phyloP scores from a whole-genome alignment of 2,888 invertebrate genomes.

The Pomacea canaliculata region DNA sequence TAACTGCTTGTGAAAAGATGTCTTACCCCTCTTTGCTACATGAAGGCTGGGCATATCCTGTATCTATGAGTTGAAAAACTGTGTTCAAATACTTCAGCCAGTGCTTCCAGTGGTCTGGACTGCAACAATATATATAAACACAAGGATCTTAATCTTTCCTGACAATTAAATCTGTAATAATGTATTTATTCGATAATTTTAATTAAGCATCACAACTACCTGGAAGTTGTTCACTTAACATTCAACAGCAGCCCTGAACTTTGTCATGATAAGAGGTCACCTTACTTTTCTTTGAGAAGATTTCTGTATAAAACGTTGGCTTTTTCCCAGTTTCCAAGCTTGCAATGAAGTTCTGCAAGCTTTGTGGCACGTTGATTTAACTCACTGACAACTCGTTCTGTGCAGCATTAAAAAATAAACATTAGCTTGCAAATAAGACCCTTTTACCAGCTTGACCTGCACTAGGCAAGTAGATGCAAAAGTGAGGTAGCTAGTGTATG shows the following conservation, averaged over 20 bases:
- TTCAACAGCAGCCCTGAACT: too few relatives aligned
- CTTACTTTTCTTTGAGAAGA: conserved; percentile 80
- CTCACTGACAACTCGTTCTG: conserved; percentile 74
- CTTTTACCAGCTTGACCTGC: too few relatives aligned
- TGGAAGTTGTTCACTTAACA: too few relatives aligned
- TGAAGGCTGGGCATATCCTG: conserved; percentile 8
- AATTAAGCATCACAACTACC: too few relatives aligned
- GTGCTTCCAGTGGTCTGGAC: conserved; percentile 65
- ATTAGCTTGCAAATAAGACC: too few relatives aligned
- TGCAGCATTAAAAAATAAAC: not conserved
- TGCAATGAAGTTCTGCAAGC: conserved; percentile 81
- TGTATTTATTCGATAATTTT: too few relatives aligned
- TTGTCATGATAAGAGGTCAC: not conserved
- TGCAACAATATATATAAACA: conserved; percentile 27
- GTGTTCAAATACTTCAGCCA: conserved; percentile 80
- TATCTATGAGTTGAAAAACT: conserved; percentile 75
- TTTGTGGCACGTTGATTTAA: conserved; percentile 76
- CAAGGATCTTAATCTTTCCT: too few relatives aligned
- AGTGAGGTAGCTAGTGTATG: too few relatives aligned
- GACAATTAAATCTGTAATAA: too few relatives aligned
- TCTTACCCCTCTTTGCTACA: conserved; percentile 12
- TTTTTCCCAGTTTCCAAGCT: conserved; percentile 81
- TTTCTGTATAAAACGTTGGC: conserved; percentile 82
- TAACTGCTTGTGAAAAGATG: too few relatives aligned
- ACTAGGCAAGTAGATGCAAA: too few relatives aligned